Evolutionary conservation across 2,113 vertebrate species (phyloP).

Genomic region (Lamprotornis superbus): DNA sequence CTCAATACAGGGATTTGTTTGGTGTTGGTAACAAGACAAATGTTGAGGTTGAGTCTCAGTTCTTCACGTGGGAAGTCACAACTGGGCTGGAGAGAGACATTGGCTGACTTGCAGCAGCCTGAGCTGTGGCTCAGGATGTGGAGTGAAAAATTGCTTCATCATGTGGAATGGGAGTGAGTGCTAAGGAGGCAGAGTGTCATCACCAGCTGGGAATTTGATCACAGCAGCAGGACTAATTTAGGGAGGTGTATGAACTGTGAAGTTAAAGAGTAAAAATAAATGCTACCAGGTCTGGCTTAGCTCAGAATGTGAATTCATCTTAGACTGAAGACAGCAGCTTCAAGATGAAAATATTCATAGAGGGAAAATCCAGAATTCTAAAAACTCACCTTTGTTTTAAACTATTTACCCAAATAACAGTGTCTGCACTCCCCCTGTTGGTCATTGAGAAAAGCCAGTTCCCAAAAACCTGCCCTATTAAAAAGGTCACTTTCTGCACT

Average conservation of each 20-base stretch:
- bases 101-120: background rate
- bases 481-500: background rate
- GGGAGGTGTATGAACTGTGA: background rate
- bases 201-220: background rate
- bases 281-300: background rate
- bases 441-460: background rate
- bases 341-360: background rate
- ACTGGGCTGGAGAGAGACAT: background rate
- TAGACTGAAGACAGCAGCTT: background rate
- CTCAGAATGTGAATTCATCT: background rate
- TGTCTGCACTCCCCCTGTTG: conserved; percentile 50
- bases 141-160: background rate
- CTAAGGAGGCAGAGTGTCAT: background rate
- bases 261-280: background rate
- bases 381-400: background rate
- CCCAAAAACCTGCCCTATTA: background rate
- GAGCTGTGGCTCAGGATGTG: background rate
- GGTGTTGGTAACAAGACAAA: fast-evolving
- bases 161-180: background rate
- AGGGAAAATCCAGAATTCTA: background rate
- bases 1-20: background rate
- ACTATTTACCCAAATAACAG: background rate
- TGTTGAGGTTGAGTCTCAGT: background rate
- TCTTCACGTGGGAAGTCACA: background rate
- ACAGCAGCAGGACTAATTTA: background rate